Conservation (phyloP, 35 echinoderm and acorn worm species). For the Amphiura filiformis region DNA sequence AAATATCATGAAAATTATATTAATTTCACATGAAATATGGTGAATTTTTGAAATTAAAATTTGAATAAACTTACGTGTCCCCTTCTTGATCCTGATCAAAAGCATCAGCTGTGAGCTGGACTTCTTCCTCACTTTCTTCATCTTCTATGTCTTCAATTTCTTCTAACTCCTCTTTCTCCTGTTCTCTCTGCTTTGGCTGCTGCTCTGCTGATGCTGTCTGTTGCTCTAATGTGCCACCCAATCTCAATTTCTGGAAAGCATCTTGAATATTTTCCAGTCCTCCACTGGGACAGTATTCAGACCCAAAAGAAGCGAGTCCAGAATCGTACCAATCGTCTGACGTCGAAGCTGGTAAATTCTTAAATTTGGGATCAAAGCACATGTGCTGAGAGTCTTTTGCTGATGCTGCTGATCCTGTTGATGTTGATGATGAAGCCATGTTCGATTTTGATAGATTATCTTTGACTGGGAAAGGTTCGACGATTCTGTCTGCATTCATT, state of each 20-base stretch:
- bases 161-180: background rate
- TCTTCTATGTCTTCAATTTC: too few relatives aligned
- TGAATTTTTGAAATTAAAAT: background rate
- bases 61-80: conserved; percentile 74
- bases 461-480: too few relatives aligned
- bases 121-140: background rate
- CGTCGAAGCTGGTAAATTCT: background rate
- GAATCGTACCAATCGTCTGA: conserved; percentile 4
- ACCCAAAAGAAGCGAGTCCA: background rate
- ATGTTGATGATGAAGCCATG: too few relatives aligned
- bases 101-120: conserved; percentile 52
- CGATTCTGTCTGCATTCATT: too few relatives aligned
- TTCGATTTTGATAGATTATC: too few relatives aligned
- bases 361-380: conserved; percentile 8
- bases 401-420: too few relatives aligned
- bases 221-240: background rate
- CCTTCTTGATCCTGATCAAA: conserved; percentile 68
- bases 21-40: background rate
- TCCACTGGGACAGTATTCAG: background rate
- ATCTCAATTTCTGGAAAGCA: background rate
- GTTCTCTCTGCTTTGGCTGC: background rate
- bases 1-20: background rate
- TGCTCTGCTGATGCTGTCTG: background rate
- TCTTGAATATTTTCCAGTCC: background rate
- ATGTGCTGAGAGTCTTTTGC: too few relatives aligned